Base-by-base conservation (phyloP, 2,113 vertebrate species). In the Ictalurus punctatus region DNA sequence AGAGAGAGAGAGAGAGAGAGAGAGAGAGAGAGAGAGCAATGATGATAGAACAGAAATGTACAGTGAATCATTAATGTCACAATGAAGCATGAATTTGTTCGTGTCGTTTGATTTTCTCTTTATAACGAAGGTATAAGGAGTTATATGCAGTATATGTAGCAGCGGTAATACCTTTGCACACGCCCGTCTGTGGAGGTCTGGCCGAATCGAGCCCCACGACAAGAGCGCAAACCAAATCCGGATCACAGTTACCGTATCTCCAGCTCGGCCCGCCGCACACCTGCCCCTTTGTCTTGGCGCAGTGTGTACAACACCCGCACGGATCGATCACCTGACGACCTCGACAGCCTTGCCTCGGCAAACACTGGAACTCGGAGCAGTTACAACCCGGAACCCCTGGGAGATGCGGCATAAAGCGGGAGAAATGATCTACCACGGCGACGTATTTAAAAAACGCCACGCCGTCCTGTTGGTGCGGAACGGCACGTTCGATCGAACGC, bases 261-360 rank as follows among this genome's bases (percentile, higher is more conserved):
- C 89, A 90, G 61, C 73, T 56, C 0, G 69, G 88, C 27, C 91
- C 91, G 52, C 87, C 83, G 0, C 89, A 90, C 67, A 89, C 52
- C 87, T 91, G 83, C 14, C 88, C 89, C 63, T 40, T 58, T 81
- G 19, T 73, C 27, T 61, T 81, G 48, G 59, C 63, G 10, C 91
- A 91, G 1, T 88, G 79, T 2, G 16, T 10, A 73, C 90, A 91
- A 61, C 90, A 91, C 25, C 91, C 89, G 65, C 88, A 91, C 8
- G 88, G 86, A 13, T 90, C 88, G 0, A 13, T 90, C 71, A 83
- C 79, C 23, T 12, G 1, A 10, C 48, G 9, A 1, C 34, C 6
- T 1, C 16, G 17, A 63, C 86, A 88, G 44, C 61, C 40, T 25
- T 10, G 48, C 16, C 4, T 5, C 4, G 54, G 85, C 48, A 83